phyloP scores from a whole-genome alignment of 2,797 vertebrate genomes.

The Manis crassicaudata region DNA sequence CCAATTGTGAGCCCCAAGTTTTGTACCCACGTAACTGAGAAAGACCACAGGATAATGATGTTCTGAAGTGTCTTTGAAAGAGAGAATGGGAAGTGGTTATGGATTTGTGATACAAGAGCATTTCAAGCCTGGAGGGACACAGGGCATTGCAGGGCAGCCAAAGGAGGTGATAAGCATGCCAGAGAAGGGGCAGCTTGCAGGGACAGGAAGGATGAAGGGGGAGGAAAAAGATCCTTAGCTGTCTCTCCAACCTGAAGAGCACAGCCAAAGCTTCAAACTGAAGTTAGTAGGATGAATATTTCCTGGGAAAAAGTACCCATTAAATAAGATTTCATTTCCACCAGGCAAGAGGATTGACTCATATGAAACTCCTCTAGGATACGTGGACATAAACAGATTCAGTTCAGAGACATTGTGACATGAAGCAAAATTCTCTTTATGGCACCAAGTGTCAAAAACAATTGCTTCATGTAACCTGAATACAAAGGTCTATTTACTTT shows the following conservation, averaged over 20 bases:
- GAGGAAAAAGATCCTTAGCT: neutral
- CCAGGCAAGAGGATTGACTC: neutral
- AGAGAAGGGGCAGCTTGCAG: neutral
- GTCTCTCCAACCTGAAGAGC: neutral
- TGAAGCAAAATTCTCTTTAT: neutral
- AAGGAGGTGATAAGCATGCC: neutral
- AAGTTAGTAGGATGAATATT: neutral
- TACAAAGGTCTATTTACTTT: conserved; percentile 31
- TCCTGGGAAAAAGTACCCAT: neutral
- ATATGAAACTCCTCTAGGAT: too few species aligned
- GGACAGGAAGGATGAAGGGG: neutral
- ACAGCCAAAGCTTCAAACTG: neutral
- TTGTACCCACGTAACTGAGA: neutral
- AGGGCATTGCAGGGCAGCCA: neutral
- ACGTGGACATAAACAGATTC: neutral
- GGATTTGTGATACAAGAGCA: neutral
- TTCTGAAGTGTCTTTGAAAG: neutral
- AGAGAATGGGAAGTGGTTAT: neutral
- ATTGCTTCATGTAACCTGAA: conserved; percentile 18
- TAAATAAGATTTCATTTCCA: neutral
- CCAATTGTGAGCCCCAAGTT: neutral
- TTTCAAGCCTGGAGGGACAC: neutral
- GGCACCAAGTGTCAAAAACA: conserved; percentile 16
- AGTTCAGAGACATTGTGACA: neutral
- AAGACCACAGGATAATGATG: neutral